These are phyloP conservation scores for Penelope pileata DNA, from an alignment of 2,113 vertebrate species.

Conservation along the genomic window DNA sequence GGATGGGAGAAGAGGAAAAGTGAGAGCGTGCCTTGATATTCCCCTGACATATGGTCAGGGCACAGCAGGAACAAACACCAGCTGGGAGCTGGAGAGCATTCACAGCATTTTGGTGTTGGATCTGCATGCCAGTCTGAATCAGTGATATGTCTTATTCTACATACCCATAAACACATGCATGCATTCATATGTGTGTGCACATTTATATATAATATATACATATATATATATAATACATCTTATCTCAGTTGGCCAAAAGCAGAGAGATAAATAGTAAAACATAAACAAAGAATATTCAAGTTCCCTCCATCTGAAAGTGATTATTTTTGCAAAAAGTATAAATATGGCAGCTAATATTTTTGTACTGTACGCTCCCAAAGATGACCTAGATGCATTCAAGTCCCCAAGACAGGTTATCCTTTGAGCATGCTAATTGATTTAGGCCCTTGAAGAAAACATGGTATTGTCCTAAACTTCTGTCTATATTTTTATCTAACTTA, in stretches of 20 bases:
- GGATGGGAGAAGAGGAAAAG: not conserved
- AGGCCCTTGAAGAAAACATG: conserved; percentile 33
- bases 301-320: conserved; percentile 34
- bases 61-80: not conserved
- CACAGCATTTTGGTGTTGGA: not conserved
- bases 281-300: not conserved
- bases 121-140: not conserved
- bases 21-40: rapidly evolving
- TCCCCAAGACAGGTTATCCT: not conserved
- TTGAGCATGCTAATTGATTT: conserved; percentile 20
- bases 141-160: not conserved
- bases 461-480: conserved; percentile 26
- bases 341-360: conserved; percentile 34
- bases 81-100: not conserved
- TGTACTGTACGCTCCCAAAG: conserved; percentile 12
- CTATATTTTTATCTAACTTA: conserved; percentile 32
- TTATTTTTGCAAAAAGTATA: conserved; percentile 35
- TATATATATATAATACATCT: rapidly evolving
- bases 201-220: not conserved
- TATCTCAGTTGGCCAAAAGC: not conserved
- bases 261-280: not conserved
- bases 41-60: not conserved
- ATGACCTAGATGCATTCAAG: conserved; percentile 9
- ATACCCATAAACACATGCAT: not conserved
- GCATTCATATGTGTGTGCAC: rapidly evolving